Percentiles rank a stretch among this genome's conserved stretches.
These are phyloP conservation scores for Gymnothorax reevesii DNA, from an alignment of 2,797 vertebrate species.

Conservation along the genomic window DNA sequence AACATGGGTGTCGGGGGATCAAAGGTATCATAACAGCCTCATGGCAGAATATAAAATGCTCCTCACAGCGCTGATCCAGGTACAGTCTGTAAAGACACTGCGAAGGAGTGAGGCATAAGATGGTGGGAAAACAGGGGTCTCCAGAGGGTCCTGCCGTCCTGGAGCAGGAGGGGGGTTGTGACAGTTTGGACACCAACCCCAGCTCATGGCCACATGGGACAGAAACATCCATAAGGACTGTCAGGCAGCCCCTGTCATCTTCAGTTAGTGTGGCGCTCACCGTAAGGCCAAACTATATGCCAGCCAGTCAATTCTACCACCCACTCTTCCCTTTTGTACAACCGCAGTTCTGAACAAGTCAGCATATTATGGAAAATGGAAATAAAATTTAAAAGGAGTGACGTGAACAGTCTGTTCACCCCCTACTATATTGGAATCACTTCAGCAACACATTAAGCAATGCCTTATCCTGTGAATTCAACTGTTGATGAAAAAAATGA, in stretches of 20 bases:
- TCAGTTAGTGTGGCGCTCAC: slow-evolving; percentile 57
- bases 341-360: not conserved
- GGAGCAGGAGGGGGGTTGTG: not conserved
- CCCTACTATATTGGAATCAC: too few relatives aligned
- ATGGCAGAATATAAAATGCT: not conserved
- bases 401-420: too few relatives aligned
- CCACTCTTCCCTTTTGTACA: not conserved
- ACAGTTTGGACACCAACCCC: not conserved
- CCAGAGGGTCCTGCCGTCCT: not conserved
- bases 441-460: too few relatives aligned
- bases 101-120: not conserved
- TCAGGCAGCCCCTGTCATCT: slow-evolving; percentile 52
- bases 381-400: too few relatives aligned
- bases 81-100: not conserved
- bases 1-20: not conserved
- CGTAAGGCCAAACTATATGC: slow-evolving; percentile 53
- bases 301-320: slow-evolving; percentile 21
- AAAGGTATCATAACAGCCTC: not conserved
- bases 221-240: slow-evolving; percentile 51
- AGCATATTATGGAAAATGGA: too few relatives aligned
- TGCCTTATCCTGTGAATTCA: too few relatives aligned
- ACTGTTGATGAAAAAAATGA: too few relatives aligned
- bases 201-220: slow-evolving; percentile 39
- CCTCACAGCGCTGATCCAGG: not conserved
- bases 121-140: not conserved